Evolutionary conservation across 2,797 vertebrate species (phyloP), one percentile per base, ranked within the genome.

Genomic region (Cossypha niveicapilla): DNA sequence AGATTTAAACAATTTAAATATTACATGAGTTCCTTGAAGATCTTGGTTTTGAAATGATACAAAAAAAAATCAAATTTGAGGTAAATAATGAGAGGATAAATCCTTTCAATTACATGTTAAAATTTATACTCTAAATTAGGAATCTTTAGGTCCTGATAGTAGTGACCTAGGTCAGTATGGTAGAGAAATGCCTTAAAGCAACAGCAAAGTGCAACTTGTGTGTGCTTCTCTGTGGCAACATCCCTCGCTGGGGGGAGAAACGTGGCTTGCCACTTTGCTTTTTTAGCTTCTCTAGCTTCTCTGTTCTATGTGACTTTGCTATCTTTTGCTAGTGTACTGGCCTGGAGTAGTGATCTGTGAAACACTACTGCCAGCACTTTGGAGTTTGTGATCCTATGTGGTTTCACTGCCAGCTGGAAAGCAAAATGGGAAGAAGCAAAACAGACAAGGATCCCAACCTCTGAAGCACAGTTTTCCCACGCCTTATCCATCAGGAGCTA

Each of bases 341-440:
- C 83, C 68, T 75, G 66, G 47, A 89, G 66, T 93, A 42, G 60
- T 75, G 80, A 92, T 89, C 92, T 82, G 34, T 86, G 74, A 82
- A 91, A 62, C 9, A 7, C 80, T 94, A 56, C 82, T 96, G 86
- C 89, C 84, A 87, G 90, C 30, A 11, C 79, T 94, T 92, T 18
- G 13, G 91, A 92, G 83, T 94, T 92, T 83, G 91, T 93, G 94
- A 94, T 96, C 93, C 80, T 95, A 19, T 3, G 2, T 50, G 71
- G 56, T 79, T 84, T 93, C 86, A 51, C 83, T 96, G 96, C 97
- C 96, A 97, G 96, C 92, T 96, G 96, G 95, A 97, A 87, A 85
- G 63, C 90, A 88, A 90, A 93, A 93, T 91, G 91, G 89, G 96
- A 97, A 97, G 96, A 93, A 88, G 77, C 61, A 93, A 94, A 96